Conservation (phyloP, 2,888 invertebrate genomes). For the Philaethria dido region DNA sequence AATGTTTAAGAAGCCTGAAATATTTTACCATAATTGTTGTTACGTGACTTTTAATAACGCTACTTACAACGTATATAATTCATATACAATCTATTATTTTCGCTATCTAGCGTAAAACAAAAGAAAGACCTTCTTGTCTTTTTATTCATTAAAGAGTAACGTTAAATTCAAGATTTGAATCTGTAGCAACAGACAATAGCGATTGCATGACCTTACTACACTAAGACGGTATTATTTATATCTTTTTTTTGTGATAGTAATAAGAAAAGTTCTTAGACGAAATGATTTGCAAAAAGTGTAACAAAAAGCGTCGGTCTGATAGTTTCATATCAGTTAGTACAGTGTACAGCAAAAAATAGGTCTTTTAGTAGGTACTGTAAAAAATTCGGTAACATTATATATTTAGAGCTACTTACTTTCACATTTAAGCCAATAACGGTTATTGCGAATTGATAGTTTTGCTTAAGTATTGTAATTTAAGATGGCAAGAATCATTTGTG, state of each 20-base stretch:
- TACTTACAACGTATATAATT: not conserved
- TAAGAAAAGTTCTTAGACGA: not conserved
- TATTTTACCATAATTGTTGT: too few species aligned
- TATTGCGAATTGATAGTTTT: not conserved
- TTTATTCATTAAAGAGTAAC: not conserved
- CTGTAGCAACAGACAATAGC: not conserved
- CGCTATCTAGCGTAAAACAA: not conserved
- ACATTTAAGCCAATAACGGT: constrained; percentile 18
- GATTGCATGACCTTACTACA: not conserved
- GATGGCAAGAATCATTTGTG: not conserved
- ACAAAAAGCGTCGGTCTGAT: not conserved
- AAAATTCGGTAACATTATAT: not conserved
- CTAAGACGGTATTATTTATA: not conserved
- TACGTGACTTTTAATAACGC: too few species aligned
- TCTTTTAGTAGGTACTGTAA: constrained; percentile 3
- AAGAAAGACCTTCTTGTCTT: not conserved
- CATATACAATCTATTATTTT: not conserved
- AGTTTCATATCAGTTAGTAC: not conserved
- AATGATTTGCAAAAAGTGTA: not conserved
- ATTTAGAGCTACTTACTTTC: not conserved
- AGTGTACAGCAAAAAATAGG: not conserved
- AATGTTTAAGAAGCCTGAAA: too few species aligned
- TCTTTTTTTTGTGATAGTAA: not conserved
- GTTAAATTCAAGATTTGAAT: not conserved
- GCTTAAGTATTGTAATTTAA: not conserved